phyloP scores from a whole-genome alignment of 2,797 vertebrate species.

The Garrulus glandarius region DNA sequence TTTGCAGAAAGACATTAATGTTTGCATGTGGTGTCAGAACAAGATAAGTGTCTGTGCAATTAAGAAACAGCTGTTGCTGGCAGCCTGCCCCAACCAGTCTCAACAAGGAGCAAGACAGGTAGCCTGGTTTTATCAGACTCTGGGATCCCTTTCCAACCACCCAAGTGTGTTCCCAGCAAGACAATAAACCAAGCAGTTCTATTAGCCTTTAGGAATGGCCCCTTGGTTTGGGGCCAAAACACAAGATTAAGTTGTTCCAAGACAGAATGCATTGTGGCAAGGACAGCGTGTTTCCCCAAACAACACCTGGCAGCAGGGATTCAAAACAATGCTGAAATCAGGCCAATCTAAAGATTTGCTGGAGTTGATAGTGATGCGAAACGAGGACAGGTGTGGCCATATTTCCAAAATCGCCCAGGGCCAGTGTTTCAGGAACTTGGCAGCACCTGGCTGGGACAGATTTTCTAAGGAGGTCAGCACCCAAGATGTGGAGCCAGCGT shows the following conservation, averaged over 20 bases:
- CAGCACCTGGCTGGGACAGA: not conserved
- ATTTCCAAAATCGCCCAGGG: not conserved
- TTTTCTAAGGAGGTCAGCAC: slow-evolving; percentile 34
- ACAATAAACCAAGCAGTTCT: not conserved
- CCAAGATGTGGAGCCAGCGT: not conserved
- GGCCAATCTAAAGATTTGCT: slow-evolving; percentile 14
- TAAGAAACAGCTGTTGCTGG: slow-evolving; percentile 47
- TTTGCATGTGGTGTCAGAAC: not conserved
- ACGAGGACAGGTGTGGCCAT: slow-evolving; percentile 17
- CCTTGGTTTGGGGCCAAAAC: not conserved
- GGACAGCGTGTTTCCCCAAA: slow-evolving; percentile 35
- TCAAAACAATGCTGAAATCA: slow-evolving; percentile 29
- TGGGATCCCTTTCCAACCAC: not conserved
- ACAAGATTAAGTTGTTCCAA: not conserved
- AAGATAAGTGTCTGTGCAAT: slow-evolving; percentile 35
- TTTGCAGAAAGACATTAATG: not conserved
- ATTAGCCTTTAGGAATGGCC: not conserved
- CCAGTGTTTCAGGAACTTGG: slow-evolving; percentile 24
- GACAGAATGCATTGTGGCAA: not conserved
- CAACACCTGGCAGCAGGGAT: slow-evolving; percentile 40
- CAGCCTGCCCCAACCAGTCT: not conserved
- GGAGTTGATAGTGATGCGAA: not conserved
- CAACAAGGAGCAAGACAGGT: slow-evolving; percentile 33
- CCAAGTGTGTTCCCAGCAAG: not conserved
- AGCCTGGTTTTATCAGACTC: not conserved